These are phyloP conservation scores for Timema cristinae DNA, from an alignment of 2,888 invertebrate genomes.

Conservation along the genomic window DNA sequence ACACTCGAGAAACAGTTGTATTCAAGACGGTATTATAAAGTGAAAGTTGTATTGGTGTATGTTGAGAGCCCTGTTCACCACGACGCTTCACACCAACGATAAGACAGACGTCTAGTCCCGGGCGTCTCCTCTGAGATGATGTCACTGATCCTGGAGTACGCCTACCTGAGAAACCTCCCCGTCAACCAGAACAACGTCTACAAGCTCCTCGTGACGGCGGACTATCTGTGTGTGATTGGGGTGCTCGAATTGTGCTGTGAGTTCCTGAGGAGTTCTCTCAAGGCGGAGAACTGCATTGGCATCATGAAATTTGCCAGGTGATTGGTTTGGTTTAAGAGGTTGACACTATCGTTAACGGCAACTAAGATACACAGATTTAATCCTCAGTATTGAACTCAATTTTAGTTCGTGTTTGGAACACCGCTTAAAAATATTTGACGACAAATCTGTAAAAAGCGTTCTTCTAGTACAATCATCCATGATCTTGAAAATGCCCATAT, in stretches of 20 bases:
- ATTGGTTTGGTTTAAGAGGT: no score
- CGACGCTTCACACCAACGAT: constrained; percentile 64
- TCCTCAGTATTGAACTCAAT: no score
- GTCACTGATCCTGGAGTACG: constrained; percentile 74
- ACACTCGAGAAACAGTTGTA: no score
- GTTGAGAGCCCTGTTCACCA: constrained; percentile 74
- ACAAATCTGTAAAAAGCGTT: no score
- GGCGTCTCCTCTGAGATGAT: constrained; percentile 75
- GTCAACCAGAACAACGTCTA: constrained; percentile 76
- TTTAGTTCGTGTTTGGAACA: no score
- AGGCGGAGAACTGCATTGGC: constrained; percentile 75
- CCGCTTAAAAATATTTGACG: no score
- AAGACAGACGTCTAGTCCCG: constrained; percentile 69
- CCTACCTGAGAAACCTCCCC: constrained; percentile 74
- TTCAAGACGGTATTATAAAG: no score
- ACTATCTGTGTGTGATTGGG: constrained; percentile 81
- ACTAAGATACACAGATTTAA: no score
- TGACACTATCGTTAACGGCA: no score
- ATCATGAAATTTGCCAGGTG: constrained; percentile 80
- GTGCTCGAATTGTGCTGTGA: constrained; percentile 77
- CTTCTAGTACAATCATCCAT: no score
- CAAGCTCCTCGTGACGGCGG: constrained; percentile 76
- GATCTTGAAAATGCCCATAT: no score
- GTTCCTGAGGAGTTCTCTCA: constrained; percentile 64
- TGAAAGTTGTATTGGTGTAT: not conserved